Percentiles rank a stretch among this genome's conserved stretches.
These are phyloP conservation scores for Gephyroberyx darwinii DNA, from an alignment of 2,797 vertebrate species.

Conservation along the genomic window DNA sequence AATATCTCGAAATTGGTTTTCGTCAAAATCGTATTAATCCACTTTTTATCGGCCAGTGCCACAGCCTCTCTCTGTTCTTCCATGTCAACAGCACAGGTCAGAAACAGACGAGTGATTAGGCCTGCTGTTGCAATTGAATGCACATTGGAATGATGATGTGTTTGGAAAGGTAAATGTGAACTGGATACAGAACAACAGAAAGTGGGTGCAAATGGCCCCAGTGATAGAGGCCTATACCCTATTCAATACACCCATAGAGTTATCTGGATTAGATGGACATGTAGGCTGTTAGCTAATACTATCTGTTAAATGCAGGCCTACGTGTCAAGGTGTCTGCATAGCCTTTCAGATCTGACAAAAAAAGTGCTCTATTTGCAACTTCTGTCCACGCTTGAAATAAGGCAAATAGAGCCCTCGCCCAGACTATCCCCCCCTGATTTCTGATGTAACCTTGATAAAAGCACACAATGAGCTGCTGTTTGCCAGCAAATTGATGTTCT, in stretches of 20 bases:
- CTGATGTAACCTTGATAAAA: conserved; percentile 64
- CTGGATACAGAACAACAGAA: conserved; percentile 10
- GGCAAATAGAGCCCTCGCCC: conserved; percentile 37
- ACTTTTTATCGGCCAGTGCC: conserved; percentile 36
- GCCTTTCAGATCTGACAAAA: conserved; percentile 42
- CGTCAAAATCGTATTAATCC: conserved; percentile 56
- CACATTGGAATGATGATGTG: no score
- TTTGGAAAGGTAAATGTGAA: conserved; percentile 34
- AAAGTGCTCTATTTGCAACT: conserved; percentile 25
- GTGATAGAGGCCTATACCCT: conserved; percentile 3
- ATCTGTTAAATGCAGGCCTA: conserved; percentile 27
- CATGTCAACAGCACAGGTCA: conserved; percentile 28
- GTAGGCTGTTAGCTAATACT: conserved; percentile 10
- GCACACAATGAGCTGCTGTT: conserved; percentile 42
- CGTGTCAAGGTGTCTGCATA: conserved; percentile 31
- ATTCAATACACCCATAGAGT: conserved; percentile 12
- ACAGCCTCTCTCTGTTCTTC: conserved; percentile 7
- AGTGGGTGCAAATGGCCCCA: not conserved
- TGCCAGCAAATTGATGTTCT: conserved; percentile 45
- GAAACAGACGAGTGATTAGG: conserved; percentile 47
- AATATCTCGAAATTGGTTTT: conserved; percentile 30
- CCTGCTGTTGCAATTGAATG: conserved; percentile 31
- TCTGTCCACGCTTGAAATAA: conserved; percentile 41
- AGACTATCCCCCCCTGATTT: conserved; percentile 53
- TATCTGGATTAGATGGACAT: conserved; percentile 7